Percentiles rank a stretch among this genome's conserved stretches.
Evolutionary conservation across 2,797 vertebrate genomes (phyloP).

Genomic region (Crax fasciolata): DNA sequence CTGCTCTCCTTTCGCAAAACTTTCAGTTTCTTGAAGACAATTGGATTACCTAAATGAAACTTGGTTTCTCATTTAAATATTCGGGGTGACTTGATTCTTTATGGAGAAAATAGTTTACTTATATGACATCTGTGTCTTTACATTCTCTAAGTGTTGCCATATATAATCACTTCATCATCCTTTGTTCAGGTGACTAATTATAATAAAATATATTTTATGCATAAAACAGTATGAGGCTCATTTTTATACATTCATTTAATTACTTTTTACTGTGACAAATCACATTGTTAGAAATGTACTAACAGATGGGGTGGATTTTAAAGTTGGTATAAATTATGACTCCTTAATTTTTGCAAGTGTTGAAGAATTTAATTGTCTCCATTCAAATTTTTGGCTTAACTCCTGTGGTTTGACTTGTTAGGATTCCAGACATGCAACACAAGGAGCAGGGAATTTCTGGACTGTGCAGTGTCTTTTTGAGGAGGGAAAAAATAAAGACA

Average conservation of each 20-base stretch:
- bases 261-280: slow-evolving; percentile 73
- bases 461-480: slow-evolving; percentile 12
- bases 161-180: slow-evolving; percentile 55
- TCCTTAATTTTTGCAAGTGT: slow-evolving; percentile 68
- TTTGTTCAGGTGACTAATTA: slow-evolving; percentile 75
- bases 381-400: slow-evolving; percentile 70
- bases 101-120: slow-evolving; percentile 30
- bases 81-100: background rate
- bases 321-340: slow-evolving; percentile 68
- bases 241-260: slow-evolving; percentile 73
- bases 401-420: slow-evolving; percentile 75
- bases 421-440: slow-evolving; percentile 75
- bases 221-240: slow-evolving; percentile 61
- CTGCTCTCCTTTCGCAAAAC: slow-evolving; percentile 43
- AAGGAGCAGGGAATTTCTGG: slow-evolving; percentile 68
- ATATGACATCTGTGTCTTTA: background rate
- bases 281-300: slow-evolving; percentile 70
- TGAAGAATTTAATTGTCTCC: slow-evolving; percentile 57
- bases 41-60: slow-evolving; percentile 58
- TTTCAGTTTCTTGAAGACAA: slow-evolving; percentile 56
- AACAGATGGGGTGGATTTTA: slow-evolving; percentile 66
- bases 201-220: slow-evolving; percentile 67
- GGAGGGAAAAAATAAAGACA: rapidly evolving
- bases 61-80: background rate
- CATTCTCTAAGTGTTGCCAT: slow-evolving; percentile 25